phyloP scores from a whole-genome alignment of 2,888 invertebrate genomes.

The Mechanitis mazaeus region DNA sequence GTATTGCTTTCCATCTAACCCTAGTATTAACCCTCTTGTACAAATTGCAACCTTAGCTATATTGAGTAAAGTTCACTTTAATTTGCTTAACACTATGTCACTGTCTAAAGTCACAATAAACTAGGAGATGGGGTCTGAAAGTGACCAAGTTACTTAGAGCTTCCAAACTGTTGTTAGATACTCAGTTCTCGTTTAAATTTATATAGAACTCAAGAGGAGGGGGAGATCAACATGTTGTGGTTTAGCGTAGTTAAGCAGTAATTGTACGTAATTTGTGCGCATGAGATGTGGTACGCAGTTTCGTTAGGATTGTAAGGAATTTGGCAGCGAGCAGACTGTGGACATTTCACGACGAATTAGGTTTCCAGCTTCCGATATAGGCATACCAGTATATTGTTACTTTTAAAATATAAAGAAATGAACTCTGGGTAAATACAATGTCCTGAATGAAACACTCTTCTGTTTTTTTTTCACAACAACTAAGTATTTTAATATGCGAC shows the following conservation, averaged over 20 bases:
- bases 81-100: slow-evolving; percentile 35
- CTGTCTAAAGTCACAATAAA: slow-evolving; percentile 53
- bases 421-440: background rate
- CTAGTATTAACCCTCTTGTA: slow-evolving; percentile 30
- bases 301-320: slow-evolving; percentile 42
- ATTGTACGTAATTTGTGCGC: slow-evolving; percentile 58
- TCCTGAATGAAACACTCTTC: background rate
- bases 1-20: slow-evolving; percentile 55
- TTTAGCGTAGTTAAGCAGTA: slow-evolving; percentile 42
- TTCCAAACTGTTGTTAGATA: slow-evolving; percentile 25
- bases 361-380: slow-evolving; percentile 16
- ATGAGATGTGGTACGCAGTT: slow-evolving; percentile 47
- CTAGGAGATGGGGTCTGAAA: slow-evolving; percentile 46
- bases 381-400: background rate
- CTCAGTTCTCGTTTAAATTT: slow-evolving; percentile 28
- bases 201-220: slow-evolving; percentile 22
- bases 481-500: too few species aligned
- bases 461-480: background rate
- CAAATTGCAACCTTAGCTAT: slow-evolving; percentile 48
- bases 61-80: slow-evolving; percentile 44
- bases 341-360: slow-evolving; percentile 25
- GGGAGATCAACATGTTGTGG: slow-evolving; percentile 34
- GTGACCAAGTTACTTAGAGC: slow-evolving; percentile 45
- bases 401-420: background rate
- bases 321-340: slow-evolving; percentile 26